Percentiles rank a stretch among this genome's conserved stretches.
phyloP scores from a whole-genome alignment of 2,888 invertebrate genomes.

The Isotomurus palustris region DNA sequence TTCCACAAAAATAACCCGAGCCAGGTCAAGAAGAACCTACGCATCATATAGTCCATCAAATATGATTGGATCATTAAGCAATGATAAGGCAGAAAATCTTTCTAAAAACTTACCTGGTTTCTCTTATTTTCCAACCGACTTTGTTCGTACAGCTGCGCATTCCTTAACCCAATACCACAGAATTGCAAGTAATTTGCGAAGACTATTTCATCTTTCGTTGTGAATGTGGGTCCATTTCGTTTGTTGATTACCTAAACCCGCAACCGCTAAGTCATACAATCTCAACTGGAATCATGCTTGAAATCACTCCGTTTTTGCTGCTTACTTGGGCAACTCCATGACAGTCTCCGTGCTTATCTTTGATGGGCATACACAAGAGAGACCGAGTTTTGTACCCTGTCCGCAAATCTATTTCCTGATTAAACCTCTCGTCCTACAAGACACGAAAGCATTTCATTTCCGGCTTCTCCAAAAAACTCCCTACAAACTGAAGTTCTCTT shows the following conservation, averaged over 20 bases:
- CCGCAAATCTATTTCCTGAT: slow-evolving; percentile 86
- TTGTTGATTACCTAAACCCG: slow-evolving; percentile 79
- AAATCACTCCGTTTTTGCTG: background rate
- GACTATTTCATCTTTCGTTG: slow-evolving; percentile 80
- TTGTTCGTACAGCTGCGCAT: slow-evolving; percentile 93
- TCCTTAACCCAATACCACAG: slow-evolving; percentile 90
- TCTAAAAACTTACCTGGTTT: slow-evolving; percentile 77
- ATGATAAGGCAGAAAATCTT: no score
- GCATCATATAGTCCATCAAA: no score
- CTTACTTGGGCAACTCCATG: slow-evolving; percentile 92
- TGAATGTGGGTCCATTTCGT: slow-evolving; percentile 76
- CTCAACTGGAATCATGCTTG: background rate
- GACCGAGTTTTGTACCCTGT: slow-evolving; percentile 91
- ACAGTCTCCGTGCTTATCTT: slow-evolving; percentile 88
- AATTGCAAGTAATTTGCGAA: slow-evolving; percentile 91
- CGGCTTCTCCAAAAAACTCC: no score
- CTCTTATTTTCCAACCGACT: slow-evolving; percentile 91
- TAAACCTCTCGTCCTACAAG: slow-evolving; percentile 77
- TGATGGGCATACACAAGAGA: slow-evolving; percentile 91
- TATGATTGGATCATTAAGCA: no score
- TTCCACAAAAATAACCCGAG: slow-evolving; percentile 95
- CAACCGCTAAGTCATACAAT: slow-evolving; percentile 8
- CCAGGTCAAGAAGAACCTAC: slow-evolving; percentile 79
- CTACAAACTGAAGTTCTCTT: background rate
- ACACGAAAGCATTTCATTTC: no score